Percentiles rank a stretch among this genome's conserved stretches.
These are phyloP conservation scores for Bembecia ichneumoniformis DNA, from an alignment of 2,888 invertebrate species.

Conservation along the genomic window DNA sequence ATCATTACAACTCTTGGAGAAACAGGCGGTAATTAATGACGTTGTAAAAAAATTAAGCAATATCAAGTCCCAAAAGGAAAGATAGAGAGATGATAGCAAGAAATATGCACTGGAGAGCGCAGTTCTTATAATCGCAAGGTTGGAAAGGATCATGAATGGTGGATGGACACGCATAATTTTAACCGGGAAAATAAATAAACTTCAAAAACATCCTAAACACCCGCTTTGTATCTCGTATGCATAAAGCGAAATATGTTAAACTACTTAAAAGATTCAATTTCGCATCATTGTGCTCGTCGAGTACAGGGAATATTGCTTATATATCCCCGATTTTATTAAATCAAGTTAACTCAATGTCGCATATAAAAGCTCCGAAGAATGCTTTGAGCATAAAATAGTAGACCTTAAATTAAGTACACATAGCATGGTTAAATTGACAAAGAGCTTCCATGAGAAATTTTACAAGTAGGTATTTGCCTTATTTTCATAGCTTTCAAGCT, in stretches of 20 bases:
- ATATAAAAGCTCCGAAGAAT: constrained; percentile 21
- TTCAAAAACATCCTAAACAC: not conserved
- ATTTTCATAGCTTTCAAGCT: not conserved
- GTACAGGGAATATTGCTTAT: constrained; percentile 27
- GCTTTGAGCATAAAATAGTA: constrained; percentile 12
- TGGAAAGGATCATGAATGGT: no score
- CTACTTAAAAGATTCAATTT: constrained; percentile 3
- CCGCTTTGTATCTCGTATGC: no score
- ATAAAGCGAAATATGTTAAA: no score
- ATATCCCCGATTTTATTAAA: constrained; percentile 25
- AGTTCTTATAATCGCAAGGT: no score
- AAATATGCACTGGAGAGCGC: no score
- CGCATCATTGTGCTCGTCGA: constrained; percentile 6
- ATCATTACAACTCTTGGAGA: no score
- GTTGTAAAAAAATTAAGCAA: no score
- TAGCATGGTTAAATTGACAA: constrained; percentile 33
- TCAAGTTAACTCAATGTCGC: constrained; percentile 26
- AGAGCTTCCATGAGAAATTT: constrained; percentile 15
- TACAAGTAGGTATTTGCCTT: not conserved
- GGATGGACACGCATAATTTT: no score
- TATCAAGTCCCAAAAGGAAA: no score
- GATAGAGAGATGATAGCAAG: no score
- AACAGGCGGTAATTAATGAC: no score
- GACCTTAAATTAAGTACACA: constrained; percentile 1
- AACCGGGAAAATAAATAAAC: no score